These are phyloP conservation scores for Eupithecia inturbata DNA, from an alignment of 2,888 invertebrate species.

Conservation along the genomic window DNA sequence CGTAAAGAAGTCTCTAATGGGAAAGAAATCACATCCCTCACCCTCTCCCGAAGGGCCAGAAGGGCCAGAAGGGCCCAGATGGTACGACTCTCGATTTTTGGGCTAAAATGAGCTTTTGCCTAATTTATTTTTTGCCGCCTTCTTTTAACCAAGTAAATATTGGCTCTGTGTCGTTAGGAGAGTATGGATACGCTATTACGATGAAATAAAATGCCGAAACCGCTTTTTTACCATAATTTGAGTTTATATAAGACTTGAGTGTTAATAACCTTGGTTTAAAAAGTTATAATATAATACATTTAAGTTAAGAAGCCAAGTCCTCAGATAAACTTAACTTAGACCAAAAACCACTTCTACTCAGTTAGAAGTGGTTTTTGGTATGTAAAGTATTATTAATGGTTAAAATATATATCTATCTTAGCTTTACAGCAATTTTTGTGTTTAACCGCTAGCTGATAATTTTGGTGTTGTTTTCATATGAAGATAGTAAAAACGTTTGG, in stretches of 20 bases:
- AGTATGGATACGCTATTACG: slow-evolving; percentile 55
- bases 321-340: too few relatives aligned
- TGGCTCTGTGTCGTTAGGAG: slow-evolving; percentile 60
- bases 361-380: too few relatives aligned
- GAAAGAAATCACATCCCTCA: slow-evolving; percentile 63
- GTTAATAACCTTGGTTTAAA: too few relatives aligned
- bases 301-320: too few relatives aligned
- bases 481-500: background rate
- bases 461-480: background rate
- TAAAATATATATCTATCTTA: too few relatives aligned
- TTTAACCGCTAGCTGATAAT: background rate
- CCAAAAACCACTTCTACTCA: too few relatives aligned
- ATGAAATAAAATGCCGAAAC: background rate
- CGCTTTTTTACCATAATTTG: background rate
- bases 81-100: slow-evolving; percentile 71
- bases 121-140: slow-evolving; percentile 85
- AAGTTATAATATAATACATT: too few relatives aligned
- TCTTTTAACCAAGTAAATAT: slow-evolving; percentile 82
- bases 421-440: background rate
- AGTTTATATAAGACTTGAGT: too few relatives aligned
- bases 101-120: slow-evolving; percentile 81
- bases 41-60: slow-evolving; percentile 26
- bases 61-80: slow-evolving; percentile 74
- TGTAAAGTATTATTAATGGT: too few relatives aligned
- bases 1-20: slow-evolving; percentile 58